phyloP scores from a whole-genome alignment of 2,888 invertebrate species.

The Cheilosia soror region DNA sequence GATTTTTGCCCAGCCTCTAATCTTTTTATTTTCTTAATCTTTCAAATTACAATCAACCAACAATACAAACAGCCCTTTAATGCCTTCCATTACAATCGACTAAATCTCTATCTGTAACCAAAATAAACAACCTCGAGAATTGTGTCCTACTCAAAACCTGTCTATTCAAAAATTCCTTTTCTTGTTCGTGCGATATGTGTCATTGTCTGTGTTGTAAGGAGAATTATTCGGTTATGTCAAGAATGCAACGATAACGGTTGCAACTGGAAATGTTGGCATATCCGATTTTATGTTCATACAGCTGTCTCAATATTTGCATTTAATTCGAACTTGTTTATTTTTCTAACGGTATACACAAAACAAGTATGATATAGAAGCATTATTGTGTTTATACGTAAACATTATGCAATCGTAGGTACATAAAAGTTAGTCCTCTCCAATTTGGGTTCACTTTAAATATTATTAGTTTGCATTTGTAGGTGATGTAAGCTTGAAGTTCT shows the following conservation, averaged over 20 bases:
- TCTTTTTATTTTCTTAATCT: too few species aligned
- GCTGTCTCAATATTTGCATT: constrained; percentile 67
- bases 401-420: too few species aligned
- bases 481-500: too few species aligned
- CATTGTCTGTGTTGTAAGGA: background rate
- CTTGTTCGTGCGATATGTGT: background rate
- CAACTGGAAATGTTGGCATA: constrained; percentile 51
- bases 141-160: constrained; percentile 1
- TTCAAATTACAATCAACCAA: too few species aligned
- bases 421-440: too few species aligned
- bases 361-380: background rate
- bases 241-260: constrained; percentile 41
- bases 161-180: constrained; percentile 11
- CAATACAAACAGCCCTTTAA: too few species aligned
- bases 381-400: background rate
- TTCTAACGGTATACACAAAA: constrained; percentile 3
- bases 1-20: too few species aligned
- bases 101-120: background rate
- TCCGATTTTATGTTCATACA: constrained; percentile 58
- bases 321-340: constrained; percentile 64
- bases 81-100: too few species aligned
- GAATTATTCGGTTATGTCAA: constrained; percentile 41
- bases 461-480: too few species aligned
- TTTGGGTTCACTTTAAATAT: too few species aligned
- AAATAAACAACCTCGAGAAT: background rate